Conservation (phyloP, 2,797 vertebrate species). For the Phoxinus dragarum region DNA sequence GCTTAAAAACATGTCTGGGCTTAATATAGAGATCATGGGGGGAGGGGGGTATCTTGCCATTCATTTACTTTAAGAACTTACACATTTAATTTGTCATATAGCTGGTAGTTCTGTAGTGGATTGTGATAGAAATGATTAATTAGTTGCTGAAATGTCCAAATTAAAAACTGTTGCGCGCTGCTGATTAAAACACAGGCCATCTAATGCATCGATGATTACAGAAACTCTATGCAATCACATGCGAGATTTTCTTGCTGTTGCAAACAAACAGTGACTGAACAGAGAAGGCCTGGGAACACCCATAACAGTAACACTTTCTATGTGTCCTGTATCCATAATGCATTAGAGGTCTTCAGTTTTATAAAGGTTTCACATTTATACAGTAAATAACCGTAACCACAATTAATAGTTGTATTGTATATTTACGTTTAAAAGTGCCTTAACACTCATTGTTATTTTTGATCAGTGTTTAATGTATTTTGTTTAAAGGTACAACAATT, state of each 20-base stretch:
- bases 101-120: background rate
- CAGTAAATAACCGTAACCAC: background rate
- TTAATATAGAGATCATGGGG: background rate
- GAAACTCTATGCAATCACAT: background rate
- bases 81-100: background rate
- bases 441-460: background rate
- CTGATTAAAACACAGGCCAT: constrained; percentile 31
- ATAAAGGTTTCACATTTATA: constrained; percentile 8
- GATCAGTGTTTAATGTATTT: background rate
- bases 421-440: background rate
- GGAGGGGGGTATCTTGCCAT: background rate
- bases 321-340: background rate
- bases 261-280: background rate
- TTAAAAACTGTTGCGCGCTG: background rate
- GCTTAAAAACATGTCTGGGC: background rate
- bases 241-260: background rate
- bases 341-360: constrained; percentile 10
- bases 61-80: background rate
- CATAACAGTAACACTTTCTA: background rate
- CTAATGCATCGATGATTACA: constrained; percentile 14
- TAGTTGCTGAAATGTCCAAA: constrained; percentile 10
- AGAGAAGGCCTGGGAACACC: background rate
- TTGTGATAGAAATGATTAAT: constrained; percentile 1
- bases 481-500: background rate
- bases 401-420: background rate